Evolutionary conservation across 2,113 vertebrate genomes (phyloP).

Genomic region (Peromyscus californicus): DNA sequence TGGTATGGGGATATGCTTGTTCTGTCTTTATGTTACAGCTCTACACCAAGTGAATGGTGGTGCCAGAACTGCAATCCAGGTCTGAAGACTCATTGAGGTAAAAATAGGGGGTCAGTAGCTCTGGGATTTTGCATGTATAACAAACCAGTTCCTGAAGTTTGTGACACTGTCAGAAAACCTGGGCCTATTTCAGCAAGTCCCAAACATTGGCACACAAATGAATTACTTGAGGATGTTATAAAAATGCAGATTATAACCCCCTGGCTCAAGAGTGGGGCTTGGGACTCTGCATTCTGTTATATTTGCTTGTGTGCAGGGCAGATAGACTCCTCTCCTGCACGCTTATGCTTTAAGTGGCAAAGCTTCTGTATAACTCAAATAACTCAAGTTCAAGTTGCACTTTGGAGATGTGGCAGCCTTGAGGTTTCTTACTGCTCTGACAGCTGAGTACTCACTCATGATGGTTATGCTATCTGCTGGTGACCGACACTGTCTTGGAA

Average conservation of each 20-base stretch:
- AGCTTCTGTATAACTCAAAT: not conserved
- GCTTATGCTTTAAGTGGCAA: not conserved
- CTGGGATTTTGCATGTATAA: not conserved
- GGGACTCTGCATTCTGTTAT: not conserved
- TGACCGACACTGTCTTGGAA: slow-evolving; percentile 18
- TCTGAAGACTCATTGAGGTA: not conserved
- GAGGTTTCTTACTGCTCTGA: not conserved
- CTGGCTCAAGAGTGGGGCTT: not conserved
- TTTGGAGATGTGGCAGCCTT: not conserved
- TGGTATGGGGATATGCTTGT: not conserved
- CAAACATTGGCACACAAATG: not conserved
- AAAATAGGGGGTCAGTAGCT: not conserved
- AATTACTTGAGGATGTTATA: not conserved
- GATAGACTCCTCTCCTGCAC: rapidly evolving
- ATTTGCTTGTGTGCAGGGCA: not conserved
- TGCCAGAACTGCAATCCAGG: not conserved
- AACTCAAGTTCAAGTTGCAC: not conserved
- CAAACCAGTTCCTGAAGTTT: not conserved
- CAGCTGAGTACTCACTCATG: not conserved
- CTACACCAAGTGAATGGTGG: not conserved
- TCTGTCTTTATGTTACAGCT: not conserved
- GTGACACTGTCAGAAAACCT: not conserved
- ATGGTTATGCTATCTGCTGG: not conserved
- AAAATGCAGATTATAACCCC: not conserved
- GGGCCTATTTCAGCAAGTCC: not conserved